Percentiles rank a stretch among this genome's conserved stretches.
Evolutionary conservation across 2,113 vertebrate genomes (phyloP).

Genomic region (Atlantisia rogersi): DNA sequence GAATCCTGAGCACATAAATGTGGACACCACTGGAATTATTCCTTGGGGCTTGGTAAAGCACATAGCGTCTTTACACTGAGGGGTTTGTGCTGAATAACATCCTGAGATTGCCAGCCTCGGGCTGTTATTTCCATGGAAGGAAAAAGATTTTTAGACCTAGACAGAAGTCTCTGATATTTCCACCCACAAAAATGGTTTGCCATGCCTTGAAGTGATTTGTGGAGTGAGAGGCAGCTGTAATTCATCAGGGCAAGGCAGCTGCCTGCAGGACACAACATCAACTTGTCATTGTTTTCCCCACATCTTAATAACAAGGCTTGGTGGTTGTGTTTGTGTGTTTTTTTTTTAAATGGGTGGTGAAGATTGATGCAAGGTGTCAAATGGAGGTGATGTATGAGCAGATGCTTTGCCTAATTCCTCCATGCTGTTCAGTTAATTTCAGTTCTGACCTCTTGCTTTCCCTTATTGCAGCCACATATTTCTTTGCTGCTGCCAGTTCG

Average conservation of each 20-base stretch:
- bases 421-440: not conserved
- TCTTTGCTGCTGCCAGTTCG: rapidly evolving
- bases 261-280: not conserved
- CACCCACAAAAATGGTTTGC: not conserved
- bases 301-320: not conserved
- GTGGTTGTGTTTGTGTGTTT: not conserved
- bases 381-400: not conserved
- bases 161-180: not conserved
- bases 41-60: not conserved
- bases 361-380: not conserved
- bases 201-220: not conserved
- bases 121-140: not conserved
- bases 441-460: not conserved
- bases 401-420: not conserved
- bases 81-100: not conserved
- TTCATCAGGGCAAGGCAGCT: not conserved
- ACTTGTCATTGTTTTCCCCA: not conserved
- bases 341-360: not conserved
- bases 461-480: not conserved
- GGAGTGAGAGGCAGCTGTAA: not conserved
- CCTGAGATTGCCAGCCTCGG: not conserved
- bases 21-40: not conserved
- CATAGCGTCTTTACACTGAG: not conserved
- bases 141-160: not conserved
- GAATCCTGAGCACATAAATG: not conserved